Percentiles rank a stretch among this genome's conserved stretches.
These are phyloP conservation scores for Geophilus truncorum DNA, from an alignment of 2,888 invertebrate genomes.

Conservation along the genomic window DNA sequence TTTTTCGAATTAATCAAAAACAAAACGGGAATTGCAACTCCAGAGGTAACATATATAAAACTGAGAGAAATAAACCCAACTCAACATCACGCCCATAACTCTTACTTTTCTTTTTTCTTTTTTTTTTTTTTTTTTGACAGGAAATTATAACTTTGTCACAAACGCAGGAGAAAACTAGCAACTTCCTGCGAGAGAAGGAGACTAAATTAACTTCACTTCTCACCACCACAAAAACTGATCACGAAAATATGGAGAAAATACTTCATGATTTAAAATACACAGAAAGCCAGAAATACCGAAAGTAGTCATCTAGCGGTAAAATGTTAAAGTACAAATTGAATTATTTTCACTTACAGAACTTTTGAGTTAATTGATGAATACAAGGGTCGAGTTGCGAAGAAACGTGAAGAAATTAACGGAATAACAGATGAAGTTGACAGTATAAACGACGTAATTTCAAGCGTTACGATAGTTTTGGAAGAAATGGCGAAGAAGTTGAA, in stretches of 20 bases:
- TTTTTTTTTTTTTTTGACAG: background rate
- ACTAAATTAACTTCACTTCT: background rate
- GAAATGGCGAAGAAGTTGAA: background rate
- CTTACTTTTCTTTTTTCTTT: too few relatives aligned
- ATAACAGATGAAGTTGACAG: background rate
- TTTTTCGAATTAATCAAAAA: conserved; percentile 12
- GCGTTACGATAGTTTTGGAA: background rate
- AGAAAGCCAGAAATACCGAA: conserved; percentile 15
- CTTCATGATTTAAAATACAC: background rate
- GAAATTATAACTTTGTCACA: background rate
- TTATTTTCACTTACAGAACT: background rate
- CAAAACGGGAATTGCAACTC: conserved; percentile 28
- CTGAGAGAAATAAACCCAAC: background rate
- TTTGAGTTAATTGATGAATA: background rate
- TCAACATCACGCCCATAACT: background rate
- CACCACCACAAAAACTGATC: background rate
- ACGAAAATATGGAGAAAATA: background rate
- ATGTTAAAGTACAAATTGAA: too few relatives aligned
- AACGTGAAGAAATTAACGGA: background rate
- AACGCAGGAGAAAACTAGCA: background rate
- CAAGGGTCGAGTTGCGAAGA: background rate
- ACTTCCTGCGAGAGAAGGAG: background rate
- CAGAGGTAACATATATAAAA: background rate
- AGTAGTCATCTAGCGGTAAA: background rate
- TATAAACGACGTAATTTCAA: background rate